phyloP scores from a whole-genome alignment of 2,113 vertebrate genomes.

The Struthidea cinerea region DNA sequence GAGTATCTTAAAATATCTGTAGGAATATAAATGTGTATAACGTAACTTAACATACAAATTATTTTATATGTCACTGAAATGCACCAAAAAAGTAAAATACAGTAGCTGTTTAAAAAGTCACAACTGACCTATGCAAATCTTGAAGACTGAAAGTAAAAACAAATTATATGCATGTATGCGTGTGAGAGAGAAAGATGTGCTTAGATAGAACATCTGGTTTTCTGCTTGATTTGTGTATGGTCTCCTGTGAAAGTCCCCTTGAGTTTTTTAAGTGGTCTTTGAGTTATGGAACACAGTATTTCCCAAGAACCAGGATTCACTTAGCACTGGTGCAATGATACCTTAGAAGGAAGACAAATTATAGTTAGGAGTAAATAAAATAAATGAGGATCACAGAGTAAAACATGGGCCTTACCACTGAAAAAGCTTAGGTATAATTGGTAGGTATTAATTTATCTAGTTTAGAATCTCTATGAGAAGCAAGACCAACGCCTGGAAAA shows the following conservation, averaged over 20 bases:
- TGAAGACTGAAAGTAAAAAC: not conserved
- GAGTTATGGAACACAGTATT: not conserved
- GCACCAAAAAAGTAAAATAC: not conserved
- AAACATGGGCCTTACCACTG: not conserved
- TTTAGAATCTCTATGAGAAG: not conserved
- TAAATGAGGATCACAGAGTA: not conserved
- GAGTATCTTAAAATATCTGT: not conserved
- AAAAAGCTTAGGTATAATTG: not conserved
- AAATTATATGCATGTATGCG: not conserved
- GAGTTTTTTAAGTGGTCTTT: not conserved
- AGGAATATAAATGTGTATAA: not conserved
- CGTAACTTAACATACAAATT: not conserved
- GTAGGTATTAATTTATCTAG: not conserved
- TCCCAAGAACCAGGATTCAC: not conserved
- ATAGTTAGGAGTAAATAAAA: not conserved
- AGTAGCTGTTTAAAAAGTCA: not conserved
- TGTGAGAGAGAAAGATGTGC: not conserved
- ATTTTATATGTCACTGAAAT: not conserved
- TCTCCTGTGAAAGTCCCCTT: not conserved
- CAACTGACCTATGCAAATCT: not conserved
- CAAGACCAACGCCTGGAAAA: not conserved
- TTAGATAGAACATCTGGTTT: not conserved
- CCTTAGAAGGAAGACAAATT: not conserved
- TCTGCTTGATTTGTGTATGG: not conserved
- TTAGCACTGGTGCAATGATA: not conserved